These are phyloP conservation scores for Zapus hudsonius DNA, from an alignment of 2,113 vertebrate species.

Conservation along the genomic window DNA sequence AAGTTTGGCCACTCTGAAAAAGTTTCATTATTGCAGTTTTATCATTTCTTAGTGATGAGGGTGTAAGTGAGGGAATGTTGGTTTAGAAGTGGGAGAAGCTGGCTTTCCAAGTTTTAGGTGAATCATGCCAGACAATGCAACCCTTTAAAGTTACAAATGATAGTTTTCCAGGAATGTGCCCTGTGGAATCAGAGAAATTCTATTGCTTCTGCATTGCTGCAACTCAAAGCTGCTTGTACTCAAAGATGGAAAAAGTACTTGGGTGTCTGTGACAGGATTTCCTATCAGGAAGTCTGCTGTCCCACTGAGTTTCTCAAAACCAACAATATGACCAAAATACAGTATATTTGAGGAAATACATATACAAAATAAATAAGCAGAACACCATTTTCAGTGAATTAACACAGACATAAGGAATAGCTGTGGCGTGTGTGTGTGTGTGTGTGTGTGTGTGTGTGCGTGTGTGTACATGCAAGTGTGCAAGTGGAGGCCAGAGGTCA, in stretches of 20 bases:
- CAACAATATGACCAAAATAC: not conserved
- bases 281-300: not conserved
- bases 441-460: too few species aligned
- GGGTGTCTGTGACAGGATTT: not conserved
- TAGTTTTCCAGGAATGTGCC: not conserved
- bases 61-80: not conserved
- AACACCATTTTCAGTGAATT: not conserved
- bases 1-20: not conserved
- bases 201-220: not conserved
- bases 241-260: not conserved
- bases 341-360: not conserved
- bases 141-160: not conserved
- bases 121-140: not conserved
- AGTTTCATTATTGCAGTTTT: not conserved
- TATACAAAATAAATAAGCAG: not conserved
- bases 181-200: not conserved
- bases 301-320: conserved; percentile 28
- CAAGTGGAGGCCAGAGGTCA: too few species aligned
- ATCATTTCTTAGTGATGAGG: not conserved
- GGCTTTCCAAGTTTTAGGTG: not conserved
- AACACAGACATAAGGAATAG: not conserved
- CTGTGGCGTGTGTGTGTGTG: too few species aligned
- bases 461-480: too few species aligned
- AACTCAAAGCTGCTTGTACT: not conserved
- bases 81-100: not conserved